Evolutionary conservation across 2,888 invertebrate species (phyloP), one percentile per base, ranked within the genome.

Genomic region (Acleris holmiana): DNA sequence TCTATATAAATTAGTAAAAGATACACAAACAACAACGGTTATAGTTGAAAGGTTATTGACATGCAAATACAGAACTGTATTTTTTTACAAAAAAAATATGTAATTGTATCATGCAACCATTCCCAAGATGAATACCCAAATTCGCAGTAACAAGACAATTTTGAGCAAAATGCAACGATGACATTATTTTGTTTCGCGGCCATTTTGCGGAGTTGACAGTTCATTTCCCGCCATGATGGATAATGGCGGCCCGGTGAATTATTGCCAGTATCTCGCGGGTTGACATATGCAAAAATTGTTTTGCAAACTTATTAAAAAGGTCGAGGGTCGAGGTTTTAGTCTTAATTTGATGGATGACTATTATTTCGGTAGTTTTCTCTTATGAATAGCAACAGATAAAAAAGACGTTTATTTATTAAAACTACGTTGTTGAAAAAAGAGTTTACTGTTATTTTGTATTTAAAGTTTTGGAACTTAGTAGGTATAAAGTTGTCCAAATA

Each of bases 281-380:
- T 89, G 91, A 89, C 91, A 89, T 89, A 92, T 92, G 91, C 91
- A 92, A 92, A 91, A 92, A 91, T 88, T 91, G 90, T 90, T 87
- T 90, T 80, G 85, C 78, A 79, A 88, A 88, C 83, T 88, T 83
- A 89, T 88, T 84, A 88, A 82, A 84, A 83, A 86, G 88, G 86
- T 87, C 81, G 81, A 68, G 67, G 71, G 69, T 71, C 68, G 67
- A 80, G 85, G 49, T 23, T 51, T 58, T 29, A 23, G 63, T 70
- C 72, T 65, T 70, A 51, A 25, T 25, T 46, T 77, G 77, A 78
- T 76, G 66, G 76, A 77, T 78, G 72, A 50, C 48, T 7, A 56
- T 65, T 21, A 55, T 54, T 67, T 60, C 25, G 67, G 21, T 61
- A 4, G 46, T 10, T 41, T 41, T 54, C 18, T 48, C 19, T 13